Percentiles rank a stretch among this genome's conserved stretches.
Conservation (phyloP, 2,113 vertebrate genomes). For the Tetrax tetrax region DNA sequence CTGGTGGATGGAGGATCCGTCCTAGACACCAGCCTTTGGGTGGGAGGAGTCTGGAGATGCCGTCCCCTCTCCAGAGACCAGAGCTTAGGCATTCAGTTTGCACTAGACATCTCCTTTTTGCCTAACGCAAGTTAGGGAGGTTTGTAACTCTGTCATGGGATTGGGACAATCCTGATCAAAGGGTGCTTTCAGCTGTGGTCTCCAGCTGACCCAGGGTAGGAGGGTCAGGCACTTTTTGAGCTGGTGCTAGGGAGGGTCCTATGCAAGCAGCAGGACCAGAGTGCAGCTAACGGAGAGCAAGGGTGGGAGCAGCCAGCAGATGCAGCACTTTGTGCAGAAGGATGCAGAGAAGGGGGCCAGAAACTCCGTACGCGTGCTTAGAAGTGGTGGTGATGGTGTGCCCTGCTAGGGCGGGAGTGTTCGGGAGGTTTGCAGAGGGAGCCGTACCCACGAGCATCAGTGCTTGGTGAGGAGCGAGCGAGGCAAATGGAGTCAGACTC, state of each 20-base stretch:
- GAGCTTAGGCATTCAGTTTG: neutral
- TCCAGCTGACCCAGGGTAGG: neutral
- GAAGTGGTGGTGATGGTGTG: neutral
- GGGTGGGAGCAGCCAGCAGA: neutral
- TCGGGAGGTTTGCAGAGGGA: neutral
- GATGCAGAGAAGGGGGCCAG: neutral
- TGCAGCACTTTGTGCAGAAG: neutral
- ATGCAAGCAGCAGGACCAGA: fast-evolving
- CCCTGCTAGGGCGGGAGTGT: too few relatives aligned
- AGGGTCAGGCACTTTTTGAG: neutral
- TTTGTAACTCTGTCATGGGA: neutral
- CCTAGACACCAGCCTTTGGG: neutral
- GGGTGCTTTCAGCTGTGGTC: neutral
- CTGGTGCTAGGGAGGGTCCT: neutral
- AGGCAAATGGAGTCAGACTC: neutral
- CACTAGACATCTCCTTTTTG: neutral
- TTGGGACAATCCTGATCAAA: neutral
- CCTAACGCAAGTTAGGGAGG: too few relatives aligned
- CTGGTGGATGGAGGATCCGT: neutral
- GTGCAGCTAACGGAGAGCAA: neutral
- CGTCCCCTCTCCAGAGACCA: neutral
- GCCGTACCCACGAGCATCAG: fast-evolving
- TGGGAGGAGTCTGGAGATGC: neutral
- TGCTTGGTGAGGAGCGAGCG: neutral
- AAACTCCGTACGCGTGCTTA: fast-evolving